phyloP scores from a whole-genome alignment of 92 coral and sea anemone species.

The Epizoanthus stellaris region DNA sequence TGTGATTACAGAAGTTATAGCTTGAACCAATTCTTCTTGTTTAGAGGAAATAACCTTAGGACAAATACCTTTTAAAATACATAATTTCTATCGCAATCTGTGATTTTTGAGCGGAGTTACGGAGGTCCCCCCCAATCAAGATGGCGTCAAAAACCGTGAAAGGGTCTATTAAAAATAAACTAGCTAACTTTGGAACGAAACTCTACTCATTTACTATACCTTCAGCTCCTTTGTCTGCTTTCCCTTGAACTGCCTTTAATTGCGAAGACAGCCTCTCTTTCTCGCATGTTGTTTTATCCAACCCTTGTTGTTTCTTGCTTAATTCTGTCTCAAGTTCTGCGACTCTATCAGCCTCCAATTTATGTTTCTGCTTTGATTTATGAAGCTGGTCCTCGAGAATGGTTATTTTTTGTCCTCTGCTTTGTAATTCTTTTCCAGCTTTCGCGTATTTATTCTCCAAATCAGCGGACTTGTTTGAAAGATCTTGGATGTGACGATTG shows the following conservation, averaged over 20 bases:
- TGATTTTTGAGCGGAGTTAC: too few species aligned
- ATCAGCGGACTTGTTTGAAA: constrained; percentile 54
- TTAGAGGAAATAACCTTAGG: too few species aligned
- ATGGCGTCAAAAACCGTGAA: too few species aligned
- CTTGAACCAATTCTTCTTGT: too few species aligned
- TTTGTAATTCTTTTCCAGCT: constrained; percentile 58
- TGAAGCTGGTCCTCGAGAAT: constrained; percentile 75
- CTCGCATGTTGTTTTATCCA: constrained; percentile 58
- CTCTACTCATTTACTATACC: constrained; percentile 11
- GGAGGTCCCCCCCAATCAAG: too few species aligned
- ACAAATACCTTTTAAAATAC: too few species aligned
- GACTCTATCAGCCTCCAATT: constrained; percentile 58
- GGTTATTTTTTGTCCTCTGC: constrained; percentile 60
- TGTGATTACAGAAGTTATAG: too few species aligned
- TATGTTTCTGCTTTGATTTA: constrained; percentile 65
- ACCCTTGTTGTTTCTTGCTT: constrained; percentile 50
- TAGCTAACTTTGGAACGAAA: background rate
- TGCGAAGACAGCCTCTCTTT: constrained; percentile 52
- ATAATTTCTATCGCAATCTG: too few species aligned
- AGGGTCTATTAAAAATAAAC: background rate
- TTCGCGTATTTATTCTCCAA: constrained; percentile 71
- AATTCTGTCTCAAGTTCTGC: constrained; percentile 57
- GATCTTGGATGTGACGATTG: constrained; percentile 59
- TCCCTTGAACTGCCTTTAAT: constrained; percentile 39
- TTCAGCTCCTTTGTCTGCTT: constrained; percentile 55